Conservation (phyloP, 2,888 invertebrate genomes). For the Tinea semifulvella region DNA sequence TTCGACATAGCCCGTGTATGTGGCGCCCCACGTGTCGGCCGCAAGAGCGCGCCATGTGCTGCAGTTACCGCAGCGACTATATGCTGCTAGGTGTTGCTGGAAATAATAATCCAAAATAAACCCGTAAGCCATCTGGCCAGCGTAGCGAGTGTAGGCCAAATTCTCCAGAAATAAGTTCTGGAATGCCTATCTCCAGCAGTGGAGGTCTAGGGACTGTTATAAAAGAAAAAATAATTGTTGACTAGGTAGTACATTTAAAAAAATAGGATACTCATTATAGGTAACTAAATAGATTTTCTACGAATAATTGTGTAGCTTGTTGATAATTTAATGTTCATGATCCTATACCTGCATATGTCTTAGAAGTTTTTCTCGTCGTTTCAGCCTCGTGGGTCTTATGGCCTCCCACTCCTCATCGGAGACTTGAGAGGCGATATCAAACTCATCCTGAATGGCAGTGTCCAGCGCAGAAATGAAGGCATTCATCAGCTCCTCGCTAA, state of each 20-base stretch:
- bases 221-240: no score
- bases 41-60: conserved; percentile 59
- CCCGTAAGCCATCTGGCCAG: no score
- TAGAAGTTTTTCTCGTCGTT: conserved; percentile 71
- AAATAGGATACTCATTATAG: background rate
- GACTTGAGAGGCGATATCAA: conserved; percentile 75
- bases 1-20: conserved; percentile 35
- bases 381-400: conserved; percentile 74
- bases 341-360: conserved; percentile 70
- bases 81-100: conserved; percentile 47
- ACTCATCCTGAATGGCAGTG: conserved; percentile 73
- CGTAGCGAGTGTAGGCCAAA: no score
- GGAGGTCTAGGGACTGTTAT: no score
- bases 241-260: no score
- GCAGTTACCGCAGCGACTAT: conserved; percentile 54
- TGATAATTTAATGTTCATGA: background rate
- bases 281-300: background rate
- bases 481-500: conserved; percentile 71
- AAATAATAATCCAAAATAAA: no score
- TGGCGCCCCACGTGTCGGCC: conserved; percentile 66
- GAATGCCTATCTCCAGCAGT: no score
- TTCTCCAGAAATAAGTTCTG: no score
- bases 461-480: conserved; percentile 76
- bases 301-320: background rate
- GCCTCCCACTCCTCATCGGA: conserved; percentile 89